These are phyloP conservation scores for Diplodus sargus DNA, from an alignment of 2,797 vertebrate species.

Conservation along the genomic window DNA sequence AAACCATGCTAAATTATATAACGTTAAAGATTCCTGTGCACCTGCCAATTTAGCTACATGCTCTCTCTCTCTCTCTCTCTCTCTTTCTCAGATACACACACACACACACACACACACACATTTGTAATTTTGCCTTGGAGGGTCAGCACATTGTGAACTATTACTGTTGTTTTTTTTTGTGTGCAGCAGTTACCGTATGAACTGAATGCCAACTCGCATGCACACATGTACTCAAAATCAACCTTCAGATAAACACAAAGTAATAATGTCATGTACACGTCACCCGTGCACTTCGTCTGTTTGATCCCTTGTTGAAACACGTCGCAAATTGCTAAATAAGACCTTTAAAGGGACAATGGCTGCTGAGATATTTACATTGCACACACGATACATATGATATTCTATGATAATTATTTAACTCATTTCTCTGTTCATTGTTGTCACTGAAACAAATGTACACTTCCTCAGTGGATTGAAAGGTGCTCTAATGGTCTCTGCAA, in stretches of 20 bases:
- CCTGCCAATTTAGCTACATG: slow-evolving; percentile 44
- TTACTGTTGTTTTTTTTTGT: neutral
- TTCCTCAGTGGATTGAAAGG: neutral
- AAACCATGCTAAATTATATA: slow-evolving; percentile 49
- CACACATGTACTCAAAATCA: neutral
- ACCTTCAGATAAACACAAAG: neutral
- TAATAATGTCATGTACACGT: neutral
- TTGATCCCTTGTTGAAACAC: neutral
- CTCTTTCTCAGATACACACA: neutral
- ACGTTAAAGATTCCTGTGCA: slow-evolving; percentile 47
- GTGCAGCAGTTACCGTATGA: neutral
- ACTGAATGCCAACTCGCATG: neutral
- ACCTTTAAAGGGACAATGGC: neutral
- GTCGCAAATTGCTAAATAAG: neutral
- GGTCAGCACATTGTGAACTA: slow-evolving; percentile 8
- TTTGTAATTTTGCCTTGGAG: slow-evolving; percentile 10
- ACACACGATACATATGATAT: neutral
- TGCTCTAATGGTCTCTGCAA: neutral
- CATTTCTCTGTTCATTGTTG: neutral
- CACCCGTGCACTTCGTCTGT: neutral
- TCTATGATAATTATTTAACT: neutral
- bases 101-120: neutral
- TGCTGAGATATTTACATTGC: neutral
- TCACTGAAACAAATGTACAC: neutral
- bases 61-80: neutral